Conservation (phyloP, 2,888 invertebrate genomes). For the Clostera curtula region DNA sequence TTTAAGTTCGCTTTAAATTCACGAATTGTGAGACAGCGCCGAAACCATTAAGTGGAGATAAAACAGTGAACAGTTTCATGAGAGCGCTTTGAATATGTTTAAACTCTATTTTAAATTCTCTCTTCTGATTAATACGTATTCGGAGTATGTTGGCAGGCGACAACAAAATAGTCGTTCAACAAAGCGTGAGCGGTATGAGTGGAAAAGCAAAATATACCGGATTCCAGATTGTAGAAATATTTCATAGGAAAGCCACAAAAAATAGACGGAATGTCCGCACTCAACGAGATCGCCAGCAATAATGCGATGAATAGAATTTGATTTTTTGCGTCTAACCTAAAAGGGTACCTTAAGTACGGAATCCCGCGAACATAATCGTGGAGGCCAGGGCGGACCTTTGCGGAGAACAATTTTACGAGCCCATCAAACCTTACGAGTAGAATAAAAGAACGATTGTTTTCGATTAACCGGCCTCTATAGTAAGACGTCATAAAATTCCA, state of each 20-base stretch:
- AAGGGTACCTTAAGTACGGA: constrained; percentile 61
- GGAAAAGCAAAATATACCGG: constrained; percentile 4
- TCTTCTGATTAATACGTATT: neutral
- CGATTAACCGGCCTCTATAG: constrained; percentile 43
- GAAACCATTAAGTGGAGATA: constrained; percentile 15
- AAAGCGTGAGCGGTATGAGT: neutral
- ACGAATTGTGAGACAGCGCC: constrained; percentile 20
- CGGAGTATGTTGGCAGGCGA: neutral
- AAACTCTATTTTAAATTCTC: neutral
- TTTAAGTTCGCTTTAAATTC: constrained; percentile 29
- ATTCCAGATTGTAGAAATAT: constrained; percentile 6
- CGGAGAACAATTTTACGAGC: constrained; percentile 68
- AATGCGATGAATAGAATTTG: constrained; percentile 44
- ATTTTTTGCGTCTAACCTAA: constrained; percentile 56
- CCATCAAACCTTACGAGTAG: constrained; percentile 68
- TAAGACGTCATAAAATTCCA: too few species aligned
- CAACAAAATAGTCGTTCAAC: neutral
- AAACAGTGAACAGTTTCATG: constrained; percentile 5
- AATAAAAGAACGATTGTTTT: constrained; percentile 74
- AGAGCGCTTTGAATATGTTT: constrained; percentile 6
- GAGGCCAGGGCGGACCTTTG: constrained; percentile 59
- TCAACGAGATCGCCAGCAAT: constrained; percentile 24
- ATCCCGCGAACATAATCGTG: constrained; percentile 60
- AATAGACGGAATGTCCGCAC: constrained; percentile 19
- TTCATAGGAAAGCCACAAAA: constrained; percentile 13